Base-by-base conservation (phyloP, 2,797 vertebrate species). In the Pipistrellus nathusii region DNA sequence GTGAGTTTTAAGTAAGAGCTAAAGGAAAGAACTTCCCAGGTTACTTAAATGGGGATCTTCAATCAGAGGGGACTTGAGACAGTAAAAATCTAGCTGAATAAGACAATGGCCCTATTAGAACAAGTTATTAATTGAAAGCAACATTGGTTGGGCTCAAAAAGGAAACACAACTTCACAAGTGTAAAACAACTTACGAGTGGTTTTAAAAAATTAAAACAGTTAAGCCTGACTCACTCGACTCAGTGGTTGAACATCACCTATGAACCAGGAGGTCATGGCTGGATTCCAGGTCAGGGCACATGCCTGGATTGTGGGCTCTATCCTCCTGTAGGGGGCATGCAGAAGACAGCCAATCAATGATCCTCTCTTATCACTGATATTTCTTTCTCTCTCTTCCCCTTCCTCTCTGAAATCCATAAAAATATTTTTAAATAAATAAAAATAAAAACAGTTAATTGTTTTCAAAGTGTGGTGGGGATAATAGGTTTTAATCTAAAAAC, bases 1-100 rank as follows among this genome's bases (percentile, higher is more conserved):
- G 91, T 73, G 55, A 85, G 1, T 85, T 95, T 94, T 85, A 73
- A 94, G 51, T 77, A 73, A 85, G 11, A 68, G 41, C 30, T 81
- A 87, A 53, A 53, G n/a, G 14, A 80, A 91, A 68, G 12, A 84
- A 93, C 8, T 84, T 94, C 27, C 46, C 62, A 48, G 44, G 41
- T 66, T 14, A 93, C 21, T 94, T 82, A 73, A 94, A 23, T 25
- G 25, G 38, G 30, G 21, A 68, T 82, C 20, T 94, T 88, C 41
- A 78, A 30, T 75, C 69, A 93, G 66, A 81, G 41, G 12, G 10
- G 10, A 96, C 82, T 30, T 73, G 59, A 93, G 69, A 69, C 10
- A 30, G 21, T 46, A 8, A 71, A 35, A 89, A 64, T 41, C 35
- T 72, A 77, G n/a, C 9, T 55, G 32, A 62, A 48, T 83, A 48